A percentile compares a stretch with the other conserved stretches of the same genome.
phyloP scores from a whole-genome alignment of 2,113 vertebrate genomes.

The Zosterops japonicus region DNA sequence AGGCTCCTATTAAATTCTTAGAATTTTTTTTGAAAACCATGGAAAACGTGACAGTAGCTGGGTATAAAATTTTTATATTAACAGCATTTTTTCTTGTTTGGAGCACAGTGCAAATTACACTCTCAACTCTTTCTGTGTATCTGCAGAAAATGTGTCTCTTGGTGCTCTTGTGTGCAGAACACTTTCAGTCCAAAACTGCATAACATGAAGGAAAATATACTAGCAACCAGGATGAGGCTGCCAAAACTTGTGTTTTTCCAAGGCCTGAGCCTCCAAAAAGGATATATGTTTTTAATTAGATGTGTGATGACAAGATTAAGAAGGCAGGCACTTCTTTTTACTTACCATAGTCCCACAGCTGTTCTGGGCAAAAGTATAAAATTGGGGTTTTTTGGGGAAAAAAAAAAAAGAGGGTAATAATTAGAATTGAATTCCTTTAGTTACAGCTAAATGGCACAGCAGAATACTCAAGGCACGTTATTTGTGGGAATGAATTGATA shows the following conservation, averaged over 20 bases:
- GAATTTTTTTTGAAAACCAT: not conserved
- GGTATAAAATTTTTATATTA: not conserved
- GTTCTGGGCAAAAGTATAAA: not conserved
- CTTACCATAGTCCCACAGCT: not conserved
- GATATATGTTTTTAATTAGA: slow-evolving; percentile 49
- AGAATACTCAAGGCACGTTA: not conserved
- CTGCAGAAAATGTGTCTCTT: not conserved
- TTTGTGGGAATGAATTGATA: not conserved
- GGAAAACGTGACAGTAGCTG: not conserved
- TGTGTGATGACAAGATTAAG: slow-evolving; percentile 44
- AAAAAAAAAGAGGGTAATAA: not conserved
- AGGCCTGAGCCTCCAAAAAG: slow-evolving; percentile 12
- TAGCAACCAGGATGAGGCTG: not conserved
- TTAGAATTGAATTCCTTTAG: not conserved
- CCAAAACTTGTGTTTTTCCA: slow-evolving; percentile 51
- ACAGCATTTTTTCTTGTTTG: not conserved
- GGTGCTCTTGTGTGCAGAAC: not conserved
- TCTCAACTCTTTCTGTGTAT: not conserved
- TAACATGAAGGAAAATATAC: not conserved
- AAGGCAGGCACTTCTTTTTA: slow-evolving; percentile 13
- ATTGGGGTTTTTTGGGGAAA: not conserved
- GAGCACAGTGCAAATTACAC: not conserved
- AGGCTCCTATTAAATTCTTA: not conserved
- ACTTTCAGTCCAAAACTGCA: not conserved
- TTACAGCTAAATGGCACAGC: not conserved